Percentiles rank a stretch among this genome's conserved stretches.
phyloP scores from a whole-genome alignment of 2,113 vertebrate species.

The Coracopsis vasa region DNA sequence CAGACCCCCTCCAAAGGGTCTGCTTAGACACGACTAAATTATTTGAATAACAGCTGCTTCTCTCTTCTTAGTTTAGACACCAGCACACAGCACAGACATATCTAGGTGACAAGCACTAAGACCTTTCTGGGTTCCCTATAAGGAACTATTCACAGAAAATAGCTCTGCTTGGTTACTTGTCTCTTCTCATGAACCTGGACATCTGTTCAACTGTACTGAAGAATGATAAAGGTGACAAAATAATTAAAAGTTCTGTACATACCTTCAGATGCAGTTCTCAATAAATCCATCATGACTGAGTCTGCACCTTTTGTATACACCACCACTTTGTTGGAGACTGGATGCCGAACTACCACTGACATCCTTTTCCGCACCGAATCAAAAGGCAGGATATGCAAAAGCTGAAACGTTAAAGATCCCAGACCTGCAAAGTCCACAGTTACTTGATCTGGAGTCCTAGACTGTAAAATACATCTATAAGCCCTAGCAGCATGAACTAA shows the following conservation, averaged over 20 bases:
- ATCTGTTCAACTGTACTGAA: not conserved
- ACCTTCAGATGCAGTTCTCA: conserved; percentile 40
- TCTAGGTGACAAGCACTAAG: not conserved
- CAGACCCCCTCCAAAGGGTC: no score
- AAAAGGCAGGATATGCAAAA: conserved; percentile 90
- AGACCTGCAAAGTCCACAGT: conserved; percentile 82
- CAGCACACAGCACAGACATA: not conserved
- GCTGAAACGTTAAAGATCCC: conserved; percentile 80
- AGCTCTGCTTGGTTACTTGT: not conserved
- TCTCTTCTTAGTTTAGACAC: not conserved
- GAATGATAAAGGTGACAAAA: not conserved
- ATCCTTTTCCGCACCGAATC: conserved; percentile 91
- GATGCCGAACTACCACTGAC: conserved; percentile 93
- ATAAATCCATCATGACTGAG: conserved; percentile 81
- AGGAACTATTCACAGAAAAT: not conserved
- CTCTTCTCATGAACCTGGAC: not conserved
- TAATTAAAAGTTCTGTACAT: not conserved
- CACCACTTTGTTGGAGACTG: conserved; percentile 83
- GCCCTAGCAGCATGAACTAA: conserved; percentile 80
- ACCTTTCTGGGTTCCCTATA: not conserved
- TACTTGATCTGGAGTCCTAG: conserved; percentile 83
- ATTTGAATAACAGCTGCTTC: no score
- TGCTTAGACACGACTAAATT: no score
- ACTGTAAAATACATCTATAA: conserved; percentile 78
- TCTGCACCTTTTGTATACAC: conserved; percentile 95